phyloP scores from a whole-genome alignment of 2,797 vertebrate genomes.

The Apogon hyalosoma region DNA sequence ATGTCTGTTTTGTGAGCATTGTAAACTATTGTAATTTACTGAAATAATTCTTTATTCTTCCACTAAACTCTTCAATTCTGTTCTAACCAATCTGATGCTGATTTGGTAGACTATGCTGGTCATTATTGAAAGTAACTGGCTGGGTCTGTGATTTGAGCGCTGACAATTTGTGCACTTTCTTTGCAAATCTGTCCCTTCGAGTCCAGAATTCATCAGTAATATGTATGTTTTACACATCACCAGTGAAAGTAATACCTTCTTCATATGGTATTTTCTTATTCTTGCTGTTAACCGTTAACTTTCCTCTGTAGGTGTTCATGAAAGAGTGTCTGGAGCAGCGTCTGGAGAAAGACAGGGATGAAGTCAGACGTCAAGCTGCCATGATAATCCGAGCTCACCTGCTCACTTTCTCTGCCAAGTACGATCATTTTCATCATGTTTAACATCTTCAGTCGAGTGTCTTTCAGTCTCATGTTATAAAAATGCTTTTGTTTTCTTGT shows the following conservation, averaged over 20 bases:
- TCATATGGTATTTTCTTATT: neutral
- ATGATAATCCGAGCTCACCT: slow-evolving; percentile 91
- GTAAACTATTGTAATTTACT: too few relatives aligned
- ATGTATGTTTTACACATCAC: neutral
- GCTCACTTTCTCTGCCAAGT: slow-evolving; percentile 92
- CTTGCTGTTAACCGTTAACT: neutral
- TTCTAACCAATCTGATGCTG: too few relatives aligned
- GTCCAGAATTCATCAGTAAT: neutral
- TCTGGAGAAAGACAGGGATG: slow-evolving; percentile 86
- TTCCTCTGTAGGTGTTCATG: slow-evolving; percentile 82
- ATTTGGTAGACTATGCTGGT: too few relatives aligned
- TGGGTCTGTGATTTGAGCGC: too few relatives aligned
- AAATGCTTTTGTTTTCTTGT: neutral
- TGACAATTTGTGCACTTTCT: too few relatives aligned
- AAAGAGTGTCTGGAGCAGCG: slow-evolving; percentile 85
- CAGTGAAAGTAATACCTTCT: neutral
- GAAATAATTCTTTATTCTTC: too few relatives aligned
- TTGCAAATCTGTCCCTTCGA: neutral
- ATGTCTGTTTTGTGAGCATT: too few relatives aligned
- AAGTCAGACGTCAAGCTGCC: slow-evolving; percentile 83
- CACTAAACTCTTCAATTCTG: too few relatives aligned
- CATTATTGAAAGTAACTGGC: too few relatives aligned
- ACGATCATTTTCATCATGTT: slow-evolving; percentile 41
- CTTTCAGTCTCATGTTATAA: neutral
- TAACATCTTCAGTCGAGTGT: neutral